Percentiles rank a stretch among this genome's conserved stretches.
Evolutionary conservation across 2,888 invertebrate genomes (phyloP).

Genomic region (Protophormia terraenovae): DNA sequence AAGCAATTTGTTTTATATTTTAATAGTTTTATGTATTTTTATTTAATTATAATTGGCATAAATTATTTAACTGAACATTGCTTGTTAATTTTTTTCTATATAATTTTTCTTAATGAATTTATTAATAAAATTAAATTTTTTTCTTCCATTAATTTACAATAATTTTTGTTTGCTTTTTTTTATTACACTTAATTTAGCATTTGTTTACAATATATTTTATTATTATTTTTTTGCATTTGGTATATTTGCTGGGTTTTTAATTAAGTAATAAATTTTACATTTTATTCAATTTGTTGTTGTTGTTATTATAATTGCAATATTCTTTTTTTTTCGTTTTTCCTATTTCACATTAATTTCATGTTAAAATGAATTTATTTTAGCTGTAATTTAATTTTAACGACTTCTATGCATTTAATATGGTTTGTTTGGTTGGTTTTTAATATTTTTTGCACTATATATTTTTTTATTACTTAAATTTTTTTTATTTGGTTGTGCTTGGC

Average conservation of each 20-base stretch:
- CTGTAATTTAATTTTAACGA: conserved; percentile 63
- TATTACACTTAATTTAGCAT: conserved; percentile 44
- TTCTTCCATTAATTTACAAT: not conserved
- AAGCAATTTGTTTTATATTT: not conserved
- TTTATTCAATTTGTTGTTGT: conserved; percentile 32
- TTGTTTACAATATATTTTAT: conserved; percentile 35
- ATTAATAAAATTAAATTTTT: conserved; percentile 38
- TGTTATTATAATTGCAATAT: conserved; percentile 13
- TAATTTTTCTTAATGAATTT: conserved; percentile 41
- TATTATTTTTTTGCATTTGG: conserved; percentile 34
- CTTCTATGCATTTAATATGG: conserved; percentile 59
- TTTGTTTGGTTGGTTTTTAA: conserved; percentile 67
- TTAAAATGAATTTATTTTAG: conserved; percentile 50
- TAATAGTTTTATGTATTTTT: not conserved
- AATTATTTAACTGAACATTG: conserved; percentile 15
- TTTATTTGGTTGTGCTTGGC: conserved; percentile 69
- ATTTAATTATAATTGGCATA: conserved; percentile 10
- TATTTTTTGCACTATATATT: conserved; percentile 66
- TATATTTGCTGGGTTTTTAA: conserved; percentile 47
- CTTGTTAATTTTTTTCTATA: not conserved
- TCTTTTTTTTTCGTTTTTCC: not conserved
- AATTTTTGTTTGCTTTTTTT: conserved; percentile 12
- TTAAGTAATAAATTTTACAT: conserved; percentile 52
- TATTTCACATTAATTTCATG: conserved; percentile 35
- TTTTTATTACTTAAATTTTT: conserved; percentile 31